Evolutionary conservation across 1,140 invertebrate species (phyloP), one percentile per base, ranked within the genome.

Genomic region (Apocrypta bakeri): DNA sequence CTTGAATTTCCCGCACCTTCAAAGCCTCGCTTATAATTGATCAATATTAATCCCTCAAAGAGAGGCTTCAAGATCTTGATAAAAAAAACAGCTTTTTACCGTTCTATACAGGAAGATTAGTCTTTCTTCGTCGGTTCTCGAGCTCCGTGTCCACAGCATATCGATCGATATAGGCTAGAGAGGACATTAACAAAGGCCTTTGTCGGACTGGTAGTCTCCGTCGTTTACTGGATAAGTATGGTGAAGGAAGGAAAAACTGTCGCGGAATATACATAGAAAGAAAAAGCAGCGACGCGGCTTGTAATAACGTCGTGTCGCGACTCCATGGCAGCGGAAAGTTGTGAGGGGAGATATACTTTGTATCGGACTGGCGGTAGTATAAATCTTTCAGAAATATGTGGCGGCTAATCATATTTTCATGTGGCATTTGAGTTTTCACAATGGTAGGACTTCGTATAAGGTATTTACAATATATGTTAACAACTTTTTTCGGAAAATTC

Each of bases 111-210:
- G 29, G 29, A 69, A 69, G 29, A 69, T 69, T 21, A 56, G n/a
- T 63, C 17, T 31, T 75, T 63, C 25, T 25, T 33, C 73, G 31
- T 56, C 21, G 61, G 0, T 12, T 8, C 25, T 21, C 9, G 48
- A 31, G 25, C 14, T 6, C 4, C 24, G 27, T 48, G 37, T 14
- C 17, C 17, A 56, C 7, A 17, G 48, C 17, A 0, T 72, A 72
- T 72, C 68, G 78, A 79, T 79, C 78, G 42, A 12, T 1, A 12
- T 14, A n/a, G 6, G 8, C 69, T 21, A n/a, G 56, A 37, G 61
- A 81, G 79, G 37, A 42, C 79, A 81, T 81, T 81, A 81, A 81
- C 79, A 81, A 81, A 81, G 31, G 31, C 68, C 69, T 80, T 80
- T 80, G 78, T 72, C 78, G 71, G 40, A 64, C 42, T 48, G 42